phyloP scores from a whole-genome alignment of 2,797 vertebrate genomes.

The Gallinago nigripennis region DNA sequence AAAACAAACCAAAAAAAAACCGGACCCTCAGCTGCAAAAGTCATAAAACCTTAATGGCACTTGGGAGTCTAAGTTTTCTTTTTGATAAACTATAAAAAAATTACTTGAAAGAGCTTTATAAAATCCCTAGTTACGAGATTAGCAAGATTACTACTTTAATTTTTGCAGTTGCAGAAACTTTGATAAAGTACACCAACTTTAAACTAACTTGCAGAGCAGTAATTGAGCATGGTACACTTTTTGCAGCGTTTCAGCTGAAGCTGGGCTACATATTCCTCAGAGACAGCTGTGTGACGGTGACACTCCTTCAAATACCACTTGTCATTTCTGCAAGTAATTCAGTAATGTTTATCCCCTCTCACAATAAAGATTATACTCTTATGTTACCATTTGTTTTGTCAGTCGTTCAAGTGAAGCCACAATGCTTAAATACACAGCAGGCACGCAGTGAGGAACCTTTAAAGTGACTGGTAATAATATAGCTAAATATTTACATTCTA shows the following conservation, averaged over 20 bases:
- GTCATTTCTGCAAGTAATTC: constrained; percentile 17
- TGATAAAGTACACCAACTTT: background rate
- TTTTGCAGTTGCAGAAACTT: background rate
- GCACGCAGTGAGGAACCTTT: constrained; percentile 2
- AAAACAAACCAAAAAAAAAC: background rate
- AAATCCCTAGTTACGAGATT: background rate
- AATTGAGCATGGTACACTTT: background rate
- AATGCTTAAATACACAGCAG: constrained; percentile 36
- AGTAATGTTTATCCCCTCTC: background rate
- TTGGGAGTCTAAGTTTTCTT: background rate
- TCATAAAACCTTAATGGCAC: background rate
- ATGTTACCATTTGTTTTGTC: constrained; percentile 57
- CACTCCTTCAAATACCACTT: constrained; percentile 17
- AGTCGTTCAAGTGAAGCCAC: constrained; percentile 31
- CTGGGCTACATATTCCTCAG: background rate
- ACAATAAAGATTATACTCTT: constrained; percentile 36
- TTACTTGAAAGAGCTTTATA: background rate
- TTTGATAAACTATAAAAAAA: background rate
- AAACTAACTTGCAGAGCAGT: background rate
- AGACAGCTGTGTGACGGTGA: background rate
- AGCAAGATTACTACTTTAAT: background rate
- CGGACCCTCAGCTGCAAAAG: background rate
- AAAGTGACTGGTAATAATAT: constrained; percentile 44
- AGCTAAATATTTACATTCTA: constrained; percentile 71
- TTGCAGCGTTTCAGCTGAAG: background rate